Percentiles rank a stretch among this genome's conserved stretches.
phyloP scores from a whole-genome alignment of 2,113 vertebrate genomes.

The Sarotherodon lohbergeri region DNA sequence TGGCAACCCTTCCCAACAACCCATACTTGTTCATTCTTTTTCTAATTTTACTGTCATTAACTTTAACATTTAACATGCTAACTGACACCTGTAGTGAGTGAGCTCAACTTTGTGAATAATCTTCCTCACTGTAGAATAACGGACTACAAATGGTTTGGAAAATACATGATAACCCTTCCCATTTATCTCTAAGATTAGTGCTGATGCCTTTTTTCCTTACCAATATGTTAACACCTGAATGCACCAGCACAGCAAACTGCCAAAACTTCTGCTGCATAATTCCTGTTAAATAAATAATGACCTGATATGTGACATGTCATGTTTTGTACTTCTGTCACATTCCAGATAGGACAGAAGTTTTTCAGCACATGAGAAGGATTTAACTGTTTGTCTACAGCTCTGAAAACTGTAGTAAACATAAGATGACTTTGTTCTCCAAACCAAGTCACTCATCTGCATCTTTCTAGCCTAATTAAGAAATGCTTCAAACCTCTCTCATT shows the following conservation, averaged over 20 bases:
- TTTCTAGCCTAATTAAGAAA: neutral
- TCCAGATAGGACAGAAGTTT: neutral
- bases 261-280: neutral
- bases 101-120: neutral
- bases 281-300: neutral
- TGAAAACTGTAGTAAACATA: neutral
- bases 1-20: neutral
- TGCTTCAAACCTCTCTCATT: neutral
- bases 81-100: neutral
- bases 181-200: neutral
- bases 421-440: neutral
- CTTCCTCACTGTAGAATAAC: neutral
- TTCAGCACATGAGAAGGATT: neutral
- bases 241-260: neutral
- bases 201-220: neutral
- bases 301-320: neutral
- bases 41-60: neutral
- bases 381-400: neutral
- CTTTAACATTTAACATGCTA: neutral
- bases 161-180: neutral
- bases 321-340: neutral
- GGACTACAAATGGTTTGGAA: rapidly evolving
- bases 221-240: neutral
- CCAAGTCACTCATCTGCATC: neutral
- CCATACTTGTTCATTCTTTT: neutral